Conservation (phyloP, 2,888 invertebrate genomes). For the Sphaeridia pumilis region DNA sequence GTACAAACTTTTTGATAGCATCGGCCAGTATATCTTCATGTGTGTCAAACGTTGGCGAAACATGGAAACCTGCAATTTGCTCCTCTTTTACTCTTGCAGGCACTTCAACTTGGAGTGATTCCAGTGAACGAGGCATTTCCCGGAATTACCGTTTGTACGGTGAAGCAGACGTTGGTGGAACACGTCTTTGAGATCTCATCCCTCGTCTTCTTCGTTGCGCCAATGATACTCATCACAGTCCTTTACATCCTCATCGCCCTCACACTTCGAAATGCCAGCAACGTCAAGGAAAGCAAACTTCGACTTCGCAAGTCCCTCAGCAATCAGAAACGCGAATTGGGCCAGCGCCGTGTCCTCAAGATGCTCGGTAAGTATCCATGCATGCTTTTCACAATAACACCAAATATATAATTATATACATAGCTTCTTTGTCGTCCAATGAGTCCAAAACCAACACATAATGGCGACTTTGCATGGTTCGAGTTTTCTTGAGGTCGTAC, state of each 20-base stretch:
- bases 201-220: constrained; percentile 49
- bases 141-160: constrained; percentile 49
- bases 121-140: constrained; percentile 33
- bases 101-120: constrained; percentile 30
- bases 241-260: constrained; percentile 47
- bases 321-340: constrained; percentile 39
- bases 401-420: background rate
- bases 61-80: background rate
- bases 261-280: constrained; percentile 39
- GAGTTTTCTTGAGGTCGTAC: too few relatives aligned
- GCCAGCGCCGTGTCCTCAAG: constrained; percentile 41
- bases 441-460: too few relatives aligned
- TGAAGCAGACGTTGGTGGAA: constrained; percentile 49
- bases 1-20: too few relatives aligned
- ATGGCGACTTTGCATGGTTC: too few relatives aligned
- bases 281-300: constrained; percentile 34
- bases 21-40: too few relatives aligned
- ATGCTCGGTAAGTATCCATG: constrained; percentile 47
- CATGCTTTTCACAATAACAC: background rate
- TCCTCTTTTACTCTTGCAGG: constrained; percentile 17
- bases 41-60: too few relatives aligned
- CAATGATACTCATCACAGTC: constrained; percentile 50
- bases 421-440: too few relatives aligned
- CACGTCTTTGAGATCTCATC: constrained; percentile 52
- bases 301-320: constrained; percentile 33